Conservation (phyloP, 2,797 vertebrate species). For the Scyliorhinus canicula region DNA sequence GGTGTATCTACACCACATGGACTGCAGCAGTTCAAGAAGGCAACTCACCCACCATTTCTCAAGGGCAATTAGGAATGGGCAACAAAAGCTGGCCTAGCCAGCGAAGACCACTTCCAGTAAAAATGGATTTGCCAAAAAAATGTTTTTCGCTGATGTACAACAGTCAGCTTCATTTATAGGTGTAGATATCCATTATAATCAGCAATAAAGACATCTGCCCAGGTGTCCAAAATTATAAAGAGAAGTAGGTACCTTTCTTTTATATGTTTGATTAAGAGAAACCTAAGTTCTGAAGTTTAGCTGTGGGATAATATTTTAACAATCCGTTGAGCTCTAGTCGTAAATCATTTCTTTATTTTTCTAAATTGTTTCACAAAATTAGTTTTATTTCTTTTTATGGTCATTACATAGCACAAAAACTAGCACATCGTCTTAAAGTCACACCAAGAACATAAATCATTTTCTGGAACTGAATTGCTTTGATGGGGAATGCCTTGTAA, state of each 20-base stretch:
- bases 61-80: too few species aligned
- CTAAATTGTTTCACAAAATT: neutral
- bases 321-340: neutral
- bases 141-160: too few species aligned
- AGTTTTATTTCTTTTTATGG: neutral
- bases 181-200: neutral
- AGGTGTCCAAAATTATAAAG: neutral
- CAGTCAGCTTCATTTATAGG: neutral
- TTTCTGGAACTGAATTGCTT: neutral
- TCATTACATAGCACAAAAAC: neutral
- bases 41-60: too few species aligned
- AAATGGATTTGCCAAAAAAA: too few species aligned
- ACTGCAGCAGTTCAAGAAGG: too few species aligned
- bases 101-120: too few species aligned
- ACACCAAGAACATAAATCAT: neutral
- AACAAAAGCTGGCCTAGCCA: too few species aligned
- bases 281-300: neutral
- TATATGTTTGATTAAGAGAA: neutral
- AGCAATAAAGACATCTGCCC: neutral
- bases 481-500: neutral
- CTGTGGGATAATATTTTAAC: neutral
- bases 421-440: neutral
- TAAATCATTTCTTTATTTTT: slow-evolving; percentile 1
- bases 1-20: too few species aligned
- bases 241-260: neutral